These are phyloP conservation scores for Poeciliopsis infans DNA, from an alignment of 2,797 vertebrate species.

Conservation along the genomic window DNA sequence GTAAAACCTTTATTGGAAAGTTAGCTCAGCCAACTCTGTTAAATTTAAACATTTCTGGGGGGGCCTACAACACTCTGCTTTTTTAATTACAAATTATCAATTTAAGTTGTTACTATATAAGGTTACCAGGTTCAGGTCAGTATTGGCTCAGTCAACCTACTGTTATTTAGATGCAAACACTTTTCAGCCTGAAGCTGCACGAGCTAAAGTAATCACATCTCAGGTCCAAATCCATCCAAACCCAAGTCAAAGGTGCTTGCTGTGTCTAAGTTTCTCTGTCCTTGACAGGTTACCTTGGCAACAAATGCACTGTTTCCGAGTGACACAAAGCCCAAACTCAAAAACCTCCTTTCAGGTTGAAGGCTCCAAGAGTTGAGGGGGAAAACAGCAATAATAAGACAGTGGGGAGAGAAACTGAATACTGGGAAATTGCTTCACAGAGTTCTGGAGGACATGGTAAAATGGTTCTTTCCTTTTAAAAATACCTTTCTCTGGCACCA, in stretches of 20 bases:
- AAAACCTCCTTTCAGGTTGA: conserved; percentile 71
- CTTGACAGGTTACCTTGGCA: conserved; percentile 73
- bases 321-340: conserved; percentile 72
- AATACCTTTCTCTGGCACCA: conserved; percentile 72
- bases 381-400: conserved; percentile 77
- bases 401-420: conserved; percentile 74
- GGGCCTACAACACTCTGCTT: not conserved
- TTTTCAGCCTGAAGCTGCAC: conserved; percentile 36
- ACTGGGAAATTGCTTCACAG: conserved; percentile 74
- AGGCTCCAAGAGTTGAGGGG: conserved; percentile 64
- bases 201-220: conserved; percentile 45
- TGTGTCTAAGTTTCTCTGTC: conserved; percentile 66
- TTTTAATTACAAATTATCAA: not conserved
- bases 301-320: conserved; percentile 77
- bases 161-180: conserved; percentile 26
- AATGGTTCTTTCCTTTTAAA: conserved; percentile 76
- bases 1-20: conserved; percentile 31
- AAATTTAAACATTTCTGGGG: conserved; percentile 11
- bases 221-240: conserved; percentile 52
- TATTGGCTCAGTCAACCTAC: conserved; percentile 34
- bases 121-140: conserved; percentile 53
- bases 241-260: conserved; percentile 65
- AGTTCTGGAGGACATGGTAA: conserved; percentile 73
- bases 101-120: conserved; percentile 40
- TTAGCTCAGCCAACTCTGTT: conserved; percentile 43